Evolutionary conservation across 2,888 invertebrate genomes (phyloP).

Genomic region (Tetragonula carbonaria): DNA sequence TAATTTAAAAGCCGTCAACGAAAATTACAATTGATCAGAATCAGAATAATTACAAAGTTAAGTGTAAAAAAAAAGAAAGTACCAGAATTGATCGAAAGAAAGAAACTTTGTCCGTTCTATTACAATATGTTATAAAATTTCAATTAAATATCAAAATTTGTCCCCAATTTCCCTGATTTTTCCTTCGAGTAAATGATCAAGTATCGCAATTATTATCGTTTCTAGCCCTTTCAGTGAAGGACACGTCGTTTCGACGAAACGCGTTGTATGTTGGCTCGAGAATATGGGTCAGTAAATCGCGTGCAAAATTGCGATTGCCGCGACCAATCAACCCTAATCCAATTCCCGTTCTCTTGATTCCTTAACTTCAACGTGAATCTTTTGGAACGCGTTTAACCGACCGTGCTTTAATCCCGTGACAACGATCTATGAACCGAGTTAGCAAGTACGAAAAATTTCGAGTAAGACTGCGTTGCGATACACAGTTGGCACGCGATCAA

Average conservation of each 20-base stretch:
- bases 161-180: too few relatives aligned
- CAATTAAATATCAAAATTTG: too few relatives aligned
- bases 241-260: background rate
- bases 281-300: constrained; percentile 60
- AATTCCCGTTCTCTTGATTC: constrained; percentile 47
- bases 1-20: too few relatives aligned
- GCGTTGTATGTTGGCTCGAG: constrained; percentile 16
- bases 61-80: too few relatives aligned
- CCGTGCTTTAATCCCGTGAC: constrained; percentile 46
- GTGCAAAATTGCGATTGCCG: constrained; percentile 30
- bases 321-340: constrained; percentile 50
- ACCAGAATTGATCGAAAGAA: too few relatives aligned
- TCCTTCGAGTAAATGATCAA: too few relatives aligned
- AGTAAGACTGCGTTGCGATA: constrained; percentile 48
- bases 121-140: too few relatives aligned
- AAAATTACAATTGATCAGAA: too few relatives aligned
- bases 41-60: too few relatives aligned
- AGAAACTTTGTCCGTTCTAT: too few relatives aligned
- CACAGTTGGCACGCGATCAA: constrained; percentile 67
- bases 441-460: constrained; percentile 58
- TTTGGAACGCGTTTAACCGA: constrained; percentile 38
- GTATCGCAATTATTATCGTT: background rate
- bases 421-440: constrained; percentile 36
- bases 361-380: constrained; percentile 63
- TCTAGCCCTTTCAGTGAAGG: background rate